These are phyloP conservation scores for Capromys pilorides DNA, from an alignment of 2,797 vertebrate species.

Conservation along the genomic window DNA sequence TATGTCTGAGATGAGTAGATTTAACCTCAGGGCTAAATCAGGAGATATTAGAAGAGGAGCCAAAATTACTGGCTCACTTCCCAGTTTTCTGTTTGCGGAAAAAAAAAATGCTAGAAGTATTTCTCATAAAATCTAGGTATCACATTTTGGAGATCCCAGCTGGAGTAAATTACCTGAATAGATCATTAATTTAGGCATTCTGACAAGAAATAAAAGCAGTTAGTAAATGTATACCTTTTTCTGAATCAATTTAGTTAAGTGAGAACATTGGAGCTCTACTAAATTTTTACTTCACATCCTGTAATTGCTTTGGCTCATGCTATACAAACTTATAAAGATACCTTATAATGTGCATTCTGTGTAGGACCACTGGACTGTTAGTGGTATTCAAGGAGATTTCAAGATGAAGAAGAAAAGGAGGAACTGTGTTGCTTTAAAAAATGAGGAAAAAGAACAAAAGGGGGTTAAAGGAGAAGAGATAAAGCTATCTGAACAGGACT, in stretches of 20 bases:
- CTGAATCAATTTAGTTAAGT: constrained; percentile 67
- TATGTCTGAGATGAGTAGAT: constrained; percentile 65
- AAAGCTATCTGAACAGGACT: not conserved
- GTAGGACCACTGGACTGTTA: constrained; percentile 33
- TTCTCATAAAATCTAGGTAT: constrained; percentile 58
- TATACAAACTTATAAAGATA: constrained; percentile 58
- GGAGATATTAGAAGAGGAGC: constrained; percentile 53
- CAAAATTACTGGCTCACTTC: constrained; percentile 61
- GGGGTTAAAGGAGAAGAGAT: not conserved
- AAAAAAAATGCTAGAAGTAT: constrained; percentile 1
- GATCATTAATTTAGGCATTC: constrained; percentile 70
- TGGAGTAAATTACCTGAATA: constrained; percentile 62
- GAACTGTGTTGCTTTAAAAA: not conserved
- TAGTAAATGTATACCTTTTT: constrained; percentile 54
- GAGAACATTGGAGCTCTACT: constrained; percentile 30
- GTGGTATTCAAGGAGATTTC: constrained; percentile 17
- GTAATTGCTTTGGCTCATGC: constrained; percentile 64
- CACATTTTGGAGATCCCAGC: constrained; percentile 27
- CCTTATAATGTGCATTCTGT: constrained; percentile 37
- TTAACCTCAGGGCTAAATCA: constrained; percentile 63
- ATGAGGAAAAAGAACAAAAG: not conserved
- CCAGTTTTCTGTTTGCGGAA: constrained; percentile 57
- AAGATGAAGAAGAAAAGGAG: not conserved
- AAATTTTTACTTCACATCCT: constrained; percentile 69
- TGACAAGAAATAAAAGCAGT: constrained; percentile 58